Evolutionary conservation across 2,888 invertebrate genomes (phyloP).

Genomic region (Trilocha varians): DNA sequence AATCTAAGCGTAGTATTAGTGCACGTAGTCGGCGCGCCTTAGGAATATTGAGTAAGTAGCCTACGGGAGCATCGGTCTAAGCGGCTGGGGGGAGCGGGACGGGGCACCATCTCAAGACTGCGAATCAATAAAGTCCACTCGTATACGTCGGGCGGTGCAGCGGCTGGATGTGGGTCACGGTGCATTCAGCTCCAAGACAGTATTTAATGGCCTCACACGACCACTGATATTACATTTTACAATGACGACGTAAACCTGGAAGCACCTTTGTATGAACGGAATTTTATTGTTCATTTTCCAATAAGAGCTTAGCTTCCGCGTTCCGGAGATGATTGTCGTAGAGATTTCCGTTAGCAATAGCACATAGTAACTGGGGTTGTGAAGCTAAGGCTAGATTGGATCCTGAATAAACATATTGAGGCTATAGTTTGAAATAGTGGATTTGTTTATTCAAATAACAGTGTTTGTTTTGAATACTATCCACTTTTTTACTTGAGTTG

Average conservation of each 20-base stretch:
- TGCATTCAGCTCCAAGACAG: slow-evolving; percentile 57
- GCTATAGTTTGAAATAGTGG: too few relatives aligned
- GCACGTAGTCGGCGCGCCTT: slow-evolving; percentile 51
- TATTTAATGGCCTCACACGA: slow-evolving; percentile 61
- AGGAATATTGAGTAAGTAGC: slow-evolving; percentile 68
- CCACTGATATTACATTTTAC: slow-evolving; percentile 49
- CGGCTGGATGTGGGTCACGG: slow-evolving; percentile 64
- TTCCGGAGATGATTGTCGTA: slow-evolving; percentile 39
- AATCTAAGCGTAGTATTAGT: slow-evolving; percentile 47
- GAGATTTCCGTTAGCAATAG: slow-evolving; percentile 42
- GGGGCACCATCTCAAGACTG: slow-evolving; percentile 68
- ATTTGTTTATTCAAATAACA: too few relatives aligned
- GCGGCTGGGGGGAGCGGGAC: slow-evolving; percentile 41
- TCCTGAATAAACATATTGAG: too few relatives aligned
- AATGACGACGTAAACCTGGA: too few relatives aligned
- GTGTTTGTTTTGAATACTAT: too few relatives aligned
- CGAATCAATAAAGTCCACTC: slow-evolving; percentile 74
- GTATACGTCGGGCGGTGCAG: slow-evolving; percentile 66
- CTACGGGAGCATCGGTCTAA: slow-evolving; percentile 29
- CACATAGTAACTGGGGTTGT: too few relatives aligned
- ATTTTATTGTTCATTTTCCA: too few relatives aligned
- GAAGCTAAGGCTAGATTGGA: too few relatives aligned
- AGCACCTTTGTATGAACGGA: too few relatives aligned
- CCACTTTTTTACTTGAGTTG: too few relatives aligned
- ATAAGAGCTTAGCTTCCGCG: slow-evolving; percentile 19